Conservation (phyloP, 2,113 vertebrate species). For the Cyprinodon variegatus region DNA sequence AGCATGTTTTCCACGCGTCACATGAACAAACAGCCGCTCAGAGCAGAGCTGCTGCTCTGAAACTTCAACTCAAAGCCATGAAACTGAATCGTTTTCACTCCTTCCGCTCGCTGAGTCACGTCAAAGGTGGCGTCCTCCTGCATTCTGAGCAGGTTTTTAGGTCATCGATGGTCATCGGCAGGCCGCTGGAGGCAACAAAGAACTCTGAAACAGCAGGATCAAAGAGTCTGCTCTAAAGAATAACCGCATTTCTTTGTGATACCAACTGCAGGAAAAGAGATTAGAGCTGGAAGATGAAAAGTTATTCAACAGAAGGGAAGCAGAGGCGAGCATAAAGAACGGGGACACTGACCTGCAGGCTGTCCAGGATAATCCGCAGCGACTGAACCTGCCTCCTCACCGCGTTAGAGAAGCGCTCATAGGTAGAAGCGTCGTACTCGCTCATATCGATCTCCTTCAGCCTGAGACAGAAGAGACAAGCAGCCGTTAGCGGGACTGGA, state of each 20-base stretch:
- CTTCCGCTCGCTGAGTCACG: neutral
- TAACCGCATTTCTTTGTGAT: neutral
- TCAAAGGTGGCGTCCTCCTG: conserved; percentile 3
- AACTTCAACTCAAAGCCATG: conserved; percentile 42
- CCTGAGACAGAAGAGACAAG: conserved; percentile 66
- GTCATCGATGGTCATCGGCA: conserved; percentile 11
- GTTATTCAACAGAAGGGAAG: neutral
- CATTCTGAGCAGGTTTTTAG: neutral
- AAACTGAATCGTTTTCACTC: conserved; percentile 12
- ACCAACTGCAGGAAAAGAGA: neutral
- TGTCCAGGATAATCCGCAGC: conserved; percentile 92
- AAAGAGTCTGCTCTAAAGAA: neutral
- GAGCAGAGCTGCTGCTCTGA: conserved; percentile 1
- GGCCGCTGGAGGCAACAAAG: neutral
- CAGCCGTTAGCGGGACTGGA: neutral
- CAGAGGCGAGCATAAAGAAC: neutral
- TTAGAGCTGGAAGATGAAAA: neutral
- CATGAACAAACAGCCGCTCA: conserved; percentile 6
- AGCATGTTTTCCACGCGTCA: conserved; percentile 23
- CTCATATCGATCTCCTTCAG: conserved; percentile 96
- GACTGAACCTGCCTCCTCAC: conserved; percentile 91
- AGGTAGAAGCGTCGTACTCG: conserved; percentile 90
- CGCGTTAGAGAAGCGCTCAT: conserved; percentile 89
- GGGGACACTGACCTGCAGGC: conserved; percentile 85
- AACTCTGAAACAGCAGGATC: neutral